Percentiles rank a stretch among this genome's conserved stretches.
Conservation (phyloP, 53 echinoderm and acorn worm species). For the Holothuria leucospilota region DNA sequence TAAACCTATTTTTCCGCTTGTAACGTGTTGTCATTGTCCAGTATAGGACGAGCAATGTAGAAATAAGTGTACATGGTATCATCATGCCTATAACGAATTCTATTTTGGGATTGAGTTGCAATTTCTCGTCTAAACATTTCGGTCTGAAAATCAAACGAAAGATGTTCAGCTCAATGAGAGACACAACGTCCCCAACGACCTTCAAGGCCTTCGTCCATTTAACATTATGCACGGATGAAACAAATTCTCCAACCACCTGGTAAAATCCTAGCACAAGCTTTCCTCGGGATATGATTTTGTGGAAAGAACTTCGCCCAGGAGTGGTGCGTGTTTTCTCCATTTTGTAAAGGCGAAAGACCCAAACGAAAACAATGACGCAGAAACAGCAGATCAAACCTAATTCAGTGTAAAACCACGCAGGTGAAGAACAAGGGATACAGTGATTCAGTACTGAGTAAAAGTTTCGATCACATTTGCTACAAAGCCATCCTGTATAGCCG, state of each 20-base stretch:
- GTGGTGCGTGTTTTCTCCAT: background rate
- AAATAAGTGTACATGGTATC: background rate
- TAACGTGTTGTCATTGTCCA: background rate
- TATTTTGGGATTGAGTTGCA: background rate
- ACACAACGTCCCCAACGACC: background rate
- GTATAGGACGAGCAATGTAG: background rate
- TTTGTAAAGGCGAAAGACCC: background rate
- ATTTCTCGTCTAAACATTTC: background rate
- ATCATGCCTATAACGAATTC: background rate
- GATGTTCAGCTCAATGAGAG: too few relatives aligned
- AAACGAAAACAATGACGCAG: background rate
- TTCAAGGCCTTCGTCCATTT: background rate
- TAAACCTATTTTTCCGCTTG: background rate
- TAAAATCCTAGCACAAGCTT: background rate
- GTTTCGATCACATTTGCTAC: background rate
- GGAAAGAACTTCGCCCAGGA: background rate
- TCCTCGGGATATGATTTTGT: background rate
- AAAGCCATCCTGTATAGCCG: background rate
- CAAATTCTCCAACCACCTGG: background rate
- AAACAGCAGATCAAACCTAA: too few relatives aligned
- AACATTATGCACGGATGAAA: background rate
- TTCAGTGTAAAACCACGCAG: background rate
- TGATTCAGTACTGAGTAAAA: background rate
- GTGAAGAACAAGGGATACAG: background rate
- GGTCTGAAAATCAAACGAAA: background rate